phyloP scores from a whole-genome alignment of 1,140 invertebrate genomes.

The Polypedilum vanderplanki region DNA sequence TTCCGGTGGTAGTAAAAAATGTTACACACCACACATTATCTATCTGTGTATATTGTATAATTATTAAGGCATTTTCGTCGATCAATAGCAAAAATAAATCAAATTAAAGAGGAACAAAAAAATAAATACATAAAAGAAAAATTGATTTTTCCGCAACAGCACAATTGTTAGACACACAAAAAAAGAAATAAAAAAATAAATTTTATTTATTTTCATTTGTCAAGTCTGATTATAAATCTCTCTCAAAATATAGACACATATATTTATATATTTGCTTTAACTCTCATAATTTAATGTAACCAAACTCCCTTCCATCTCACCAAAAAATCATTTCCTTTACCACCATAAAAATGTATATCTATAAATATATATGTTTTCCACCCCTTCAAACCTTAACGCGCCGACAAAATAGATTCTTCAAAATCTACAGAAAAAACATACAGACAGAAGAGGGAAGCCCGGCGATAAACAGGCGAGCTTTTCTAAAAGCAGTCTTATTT shows the following conservation, averaged over 20 bases:
- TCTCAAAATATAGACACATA: no score
- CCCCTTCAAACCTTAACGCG: not conserved
- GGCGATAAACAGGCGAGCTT: conserved; percentile 82
- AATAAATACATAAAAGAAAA: not conserved
- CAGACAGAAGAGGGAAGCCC: conserved; percentile 78
- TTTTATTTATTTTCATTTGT: not conserved
- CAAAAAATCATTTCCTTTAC: no score
- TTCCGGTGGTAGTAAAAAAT: no score
- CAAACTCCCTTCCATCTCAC: no score
- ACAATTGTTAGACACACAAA: not conserved
- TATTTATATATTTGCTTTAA: no score
- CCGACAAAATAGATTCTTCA: conserved; percentile 78
- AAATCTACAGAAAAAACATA: conserved; percentile 94
- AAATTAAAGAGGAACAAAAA: not conserved
- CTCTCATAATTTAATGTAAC: no score
- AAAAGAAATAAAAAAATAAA: not conserved
- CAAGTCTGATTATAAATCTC: not conserved
- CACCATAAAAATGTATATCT: no score
- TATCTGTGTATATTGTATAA: no score
- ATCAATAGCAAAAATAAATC: not conserved
- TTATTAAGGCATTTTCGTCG: not conserved
- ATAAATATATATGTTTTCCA: no score
- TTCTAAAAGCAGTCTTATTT: conserved; percentile 93
- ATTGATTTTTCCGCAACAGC: not conserved
- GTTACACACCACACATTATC: no score